Percentiles rank a stretch among this genome's conserved stretches.
These are phyloP conservation scores for Tuta absoluta DNA, from an alignment of 2,888 invertebrate genomes.

Conservation along the genomic window DNA sequence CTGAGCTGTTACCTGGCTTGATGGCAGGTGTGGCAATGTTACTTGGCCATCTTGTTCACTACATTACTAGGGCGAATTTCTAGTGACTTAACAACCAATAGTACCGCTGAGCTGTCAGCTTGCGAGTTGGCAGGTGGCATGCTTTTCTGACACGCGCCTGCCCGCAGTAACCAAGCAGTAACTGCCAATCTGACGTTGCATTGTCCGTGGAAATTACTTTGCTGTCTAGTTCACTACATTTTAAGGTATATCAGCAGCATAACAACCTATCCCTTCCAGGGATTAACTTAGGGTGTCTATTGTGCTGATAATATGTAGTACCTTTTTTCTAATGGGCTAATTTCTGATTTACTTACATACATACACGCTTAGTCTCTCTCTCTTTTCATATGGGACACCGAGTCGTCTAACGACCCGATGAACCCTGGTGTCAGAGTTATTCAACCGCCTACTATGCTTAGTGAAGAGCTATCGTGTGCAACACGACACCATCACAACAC, in stretches of 20 bases:
- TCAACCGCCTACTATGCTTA: too few relatives aligned
- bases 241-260: too few relatives aligned
- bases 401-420: too few relatives aligned
- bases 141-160: constrained; percentile 1
- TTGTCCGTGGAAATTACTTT: constrained; percentile 1
- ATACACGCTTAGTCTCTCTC: too few relatives aligned
- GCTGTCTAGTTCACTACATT: neutral
- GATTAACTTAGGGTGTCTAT: too few relatives aligned
- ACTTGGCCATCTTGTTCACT: neutral
- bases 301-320: neutral
- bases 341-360: too few relatives aligned
- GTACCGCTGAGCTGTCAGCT: neutral
- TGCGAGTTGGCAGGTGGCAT: constrained; percentile 10
- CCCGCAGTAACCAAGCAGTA: too few relatives aligned
- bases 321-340: too few relatives aligned
- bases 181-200: constrained; percentile 9
- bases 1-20: neutral
- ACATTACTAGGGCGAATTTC: neutral
- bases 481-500: too few relatives aligned
- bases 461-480: too few relatives aligned
- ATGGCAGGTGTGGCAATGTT: neutral
- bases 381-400: too few relatives aligned
- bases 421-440: too few relatives aligned
- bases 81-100: neutral
- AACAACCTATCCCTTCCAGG: neutral